phyloP scores from a whole-genome alignment of 2,113 vertebrate species.

The Vulpes vulpes region DNA sequence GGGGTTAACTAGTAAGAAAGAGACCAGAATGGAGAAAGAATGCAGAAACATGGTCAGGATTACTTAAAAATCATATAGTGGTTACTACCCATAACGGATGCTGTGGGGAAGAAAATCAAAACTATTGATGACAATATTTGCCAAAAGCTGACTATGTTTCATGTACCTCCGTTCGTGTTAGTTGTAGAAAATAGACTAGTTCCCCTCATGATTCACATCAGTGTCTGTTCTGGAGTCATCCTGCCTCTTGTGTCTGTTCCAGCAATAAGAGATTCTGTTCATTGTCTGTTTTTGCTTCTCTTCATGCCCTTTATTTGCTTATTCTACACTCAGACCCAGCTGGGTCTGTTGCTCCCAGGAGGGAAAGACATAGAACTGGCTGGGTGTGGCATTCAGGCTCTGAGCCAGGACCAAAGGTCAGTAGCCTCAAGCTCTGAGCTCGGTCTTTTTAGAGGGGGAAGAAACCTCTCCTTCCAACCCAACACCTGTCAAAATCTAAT shows the following conservation, averaged over 20 bases:
- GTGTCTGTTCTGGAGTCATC: not conserved
- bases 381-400: not conserved
- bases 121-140: not conserved
- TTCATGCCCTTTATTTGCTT: not conserved
- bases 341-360: accelerated
- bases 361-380: too few species aligned
- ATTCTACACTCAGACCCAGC: not conserved
- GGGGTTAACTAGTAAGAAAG: not conserved
- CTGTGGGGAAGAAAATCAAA: not conserved
- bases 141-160: not conserved
- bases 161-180: not conserved
- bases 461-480: not conserved
- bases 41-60: not conserved
- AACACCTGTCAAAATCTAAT: not conserved
- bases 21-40: not conserved
- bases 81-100: not conserved
- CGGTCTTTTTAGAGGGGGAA: not conserved
- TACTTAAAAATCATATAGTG: not conserved
- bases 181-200: not conserved
- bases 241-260: accelerated
- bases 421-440: not conserved
- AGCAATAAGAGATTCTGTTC: not conserved
- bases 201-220: not conserved
- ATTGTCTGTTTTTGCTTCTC: not conserved
- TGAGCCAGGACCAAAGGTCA: not conserved